Conservation (phyloP, 2,113 vertebrate species). For the Anoplopoma fimbria region DNA sequence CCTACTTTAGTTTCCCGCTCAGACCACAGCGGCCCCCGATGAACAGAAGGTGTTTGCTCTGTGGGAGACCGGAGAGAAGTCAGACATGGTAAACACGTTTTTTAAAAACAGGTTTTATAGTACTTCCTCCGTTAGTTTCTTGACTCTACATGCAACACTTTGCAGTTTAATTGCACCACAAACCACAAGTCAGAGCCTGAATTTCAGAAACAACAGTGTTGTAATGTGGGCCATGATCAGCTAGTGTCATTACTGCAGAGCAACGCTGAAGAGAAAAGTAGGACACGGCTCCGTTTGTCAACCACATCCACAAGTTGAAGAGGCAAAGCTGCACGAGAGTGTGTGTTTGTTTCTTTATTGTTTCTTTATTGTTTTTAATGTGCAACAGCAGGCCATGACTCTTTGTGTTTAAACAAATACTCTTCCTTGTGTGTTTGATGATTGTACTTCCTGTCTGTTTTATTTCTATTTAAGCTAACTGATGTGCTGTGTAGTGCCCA, state of each 20-base stretch:
- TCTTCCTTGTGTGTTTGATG: no score
- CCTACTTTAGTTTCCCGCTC: constrained; percentile 91
- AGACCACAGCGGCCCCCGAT: constrained; percentile 91
- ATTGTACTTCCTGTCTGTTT: no score
- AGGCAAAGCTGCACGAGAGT: not conserved
- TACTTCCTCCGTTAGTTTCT: not conserved
- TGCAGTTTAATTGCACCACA: not conserved
- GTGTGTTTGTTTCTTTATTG: not conserved
- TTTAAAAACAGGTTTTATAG: not conserved
- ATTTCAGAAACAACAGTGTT: not conserved
- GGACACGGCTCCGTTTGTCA: not conserved
- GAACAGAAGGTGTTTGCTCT: constrained; percentile 97
- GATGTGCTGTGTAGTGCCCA: no score
- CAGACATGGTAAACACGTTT: constrained; percentile 89
- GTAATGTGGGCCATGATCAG: not conserved
- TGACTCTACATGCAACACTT: not conserved
- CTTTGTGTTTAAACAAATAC: no score
- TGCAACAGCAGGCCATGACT: no score
- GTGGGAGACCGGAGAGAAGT: constrained; percentile 94
- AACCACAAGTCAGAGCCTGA: not conserved
- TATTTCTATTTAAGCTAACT: no score
- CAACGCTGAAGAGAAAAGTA: not conserved
- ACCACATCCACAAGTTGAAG: not conserved
- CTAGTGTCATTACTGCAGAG: not conserved
- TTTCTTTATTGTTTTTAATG: not conserved